Conservation (phyloP, 2,888 invertebrate species). For the Tanypteryx hageni region DNA sequence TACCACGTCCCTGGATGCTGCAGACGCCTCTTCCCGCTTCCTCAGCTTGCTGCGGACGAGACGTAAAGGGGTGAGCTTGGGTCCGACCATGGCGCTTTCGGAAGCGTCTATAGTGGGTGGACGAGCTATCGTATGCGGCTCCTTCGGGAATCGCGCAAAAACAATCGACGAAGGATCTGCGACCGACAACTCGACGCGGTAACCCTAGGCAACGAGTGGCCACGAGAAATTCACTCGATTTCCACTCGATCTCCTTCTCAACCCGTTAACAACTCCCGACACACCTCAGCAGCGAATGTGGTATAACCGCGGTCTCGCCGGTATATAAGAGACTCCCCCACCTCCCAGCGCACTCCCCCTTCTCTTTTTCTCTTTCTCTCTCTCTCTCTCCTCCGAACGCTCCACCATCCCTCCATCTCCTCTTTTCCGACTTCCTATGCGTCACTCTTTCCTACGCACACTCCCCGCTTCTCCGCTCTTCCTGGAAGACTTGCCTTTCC, state of each 20-base stretch:
- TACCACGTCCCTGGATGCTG: conserved; percentile 47
- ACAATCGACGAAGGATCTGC: background rate
- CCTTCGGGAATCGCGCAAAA: background rate
- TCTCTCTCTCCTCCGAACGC: background rate
- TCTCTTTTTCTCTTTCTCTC: background rate
- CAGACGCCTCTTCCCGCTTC: conserved; percentile 87
- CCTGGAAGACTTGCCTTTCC: background rate
- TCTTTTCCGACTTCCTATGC: background rate
- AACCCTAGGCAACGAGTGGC: conserved; percentile 53
- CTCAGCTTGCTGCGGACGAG: conserved; percentile 94
- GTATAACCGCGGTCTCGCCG: background rate
- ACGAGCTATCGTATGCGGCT: background rate
- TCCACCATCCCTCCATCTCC: background rate
- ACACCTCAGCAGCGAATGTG: conserved; percentile 36
- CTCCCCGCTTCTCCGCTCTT: background rate
- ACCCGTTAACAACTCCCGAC: conserved; percentile 32
- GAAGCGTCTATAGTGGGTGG: conserved; percentile 7
- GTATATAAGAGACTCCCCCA: conserved; percentile 40
- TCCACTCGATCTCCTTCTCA: conserved; percentile 52
- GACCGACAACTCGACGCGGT: conserved; percentile 24
- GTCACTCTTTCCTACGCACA: background rate
- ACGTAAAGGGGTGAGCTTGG: conserved; percentile 90
- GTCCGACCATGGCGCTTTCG: conserved; percentile 51
- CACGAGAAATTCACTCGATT: background rate
- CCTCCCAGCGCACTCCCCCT: background rate